Evolutionary conservation across 2,797 vertebrate species (phyloP), one percentile per base, ranked within the genome.

Genomic region (Aplochiton taeniatus): DNA sequence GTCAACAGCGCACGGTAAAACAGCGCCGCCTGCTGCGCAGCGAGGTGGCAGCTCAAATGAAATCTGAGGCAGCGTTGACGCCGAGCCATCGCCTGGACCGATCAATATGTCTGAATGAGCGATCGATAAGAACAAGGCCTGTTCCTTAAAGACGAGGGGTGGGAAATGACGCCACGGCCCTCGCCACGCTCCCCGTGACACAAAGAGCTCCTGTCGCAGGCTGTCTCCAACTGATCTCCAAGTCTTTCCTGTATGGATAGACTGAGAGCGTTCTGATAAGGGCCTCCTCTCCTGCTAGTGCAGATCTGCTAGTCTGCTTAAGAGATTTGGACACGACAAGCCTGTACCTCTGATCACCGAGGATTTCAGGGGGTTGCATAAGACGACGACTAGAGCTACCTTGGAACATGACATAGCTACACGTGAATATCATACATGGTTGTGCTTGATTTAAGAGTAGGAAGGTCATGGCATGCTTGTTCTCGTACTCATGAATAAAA

Each of bases 21-120:
- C 8, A 9, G 54, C 51, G 13, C 46, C 52, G 4, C n/a, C n/a
- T n/a, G n/a, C n/a, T n/a, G 47, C 20, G 41, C 56, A 11, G 17
- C 45, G 41, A 48, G 14, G 19, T 19, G 18, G 9, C n/a, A 45
- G 12, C 19, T 43, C 47, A 19, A 11, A 50, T 50, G 9, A 31
- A 61, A 49, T 16, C 47, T 5, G n/a, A 50, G 19, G 47, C 18
- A 7, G 41, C 46, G 14, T 20, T 67, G 0, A 76, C 49, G 41
- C 42, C 62, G 46, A 52, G 45, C 45, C 49, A 14, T 42, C 31
- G 2, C 31, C 53, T 12, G 67, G 49, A 54, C 52, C 1, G 72
- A 88, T 85, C 83, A 72, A 87, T 87, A 73, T 0, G 7, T 58
- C 61, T 70, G 55, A 5, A 4, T 64, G 67, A 72, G 44, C 14